phyloP scores from a whole-genome alignment of 2,797 vertebrate species.

The Rhynchonycteris naso region DNA sequence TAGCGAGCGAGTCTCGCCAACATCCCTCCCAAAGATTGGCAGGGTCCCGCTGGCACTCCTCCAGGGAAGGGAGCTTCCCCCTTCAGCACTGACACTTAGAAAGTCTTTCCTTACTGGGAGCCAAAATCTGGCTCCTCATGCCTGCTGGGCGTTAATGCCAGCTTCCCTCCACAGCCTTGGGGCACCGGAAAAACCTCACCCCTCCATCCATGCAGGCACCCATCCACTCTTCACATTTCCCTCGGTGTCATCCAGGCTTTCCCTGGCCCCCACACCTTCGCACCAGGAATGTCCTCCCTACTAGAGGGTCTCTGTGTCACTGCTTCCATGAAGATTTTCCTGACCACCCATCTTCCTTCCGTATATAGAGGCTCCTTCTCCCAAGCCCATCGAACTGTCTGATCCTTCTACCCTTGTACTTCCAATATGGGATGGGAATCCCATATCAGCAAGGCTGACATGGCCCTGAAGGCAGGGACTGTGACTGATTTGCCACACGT shows the following conservation, averaged over 20 bases:
- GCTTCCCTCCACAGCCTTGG: neutral
- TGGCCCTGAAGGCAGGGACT: neutral
- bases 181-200: neutral
- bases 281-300: neutral
- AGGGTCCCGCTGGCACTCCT: neutral
- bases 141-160: neutral
- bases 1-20: neutral
- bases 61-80: neutral
- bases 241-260: neutral
- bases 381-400: neutral
- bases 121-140: rapidly evolving
- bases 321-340: neutral
- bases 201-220: too few species aligned
- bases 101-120: neutral
- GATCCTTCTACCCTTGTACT: rapidly evolving
- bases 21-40: neutral
- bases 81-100: neutral
- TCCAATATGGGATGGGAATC: neutral
- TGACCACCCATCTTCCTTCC: neutral
- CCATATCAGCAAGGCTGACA: neutral
- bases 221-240: neutral
- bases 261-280: neutral
- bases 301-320: neutral
- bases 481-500: too few species aligned
- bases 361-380: rapidly evolving